These are phyloP conservation scores for Peromyscus leucopus DNA, from an alignment of 2,113 vertebrate genomes.

Conservation along the genomic window DNA sequence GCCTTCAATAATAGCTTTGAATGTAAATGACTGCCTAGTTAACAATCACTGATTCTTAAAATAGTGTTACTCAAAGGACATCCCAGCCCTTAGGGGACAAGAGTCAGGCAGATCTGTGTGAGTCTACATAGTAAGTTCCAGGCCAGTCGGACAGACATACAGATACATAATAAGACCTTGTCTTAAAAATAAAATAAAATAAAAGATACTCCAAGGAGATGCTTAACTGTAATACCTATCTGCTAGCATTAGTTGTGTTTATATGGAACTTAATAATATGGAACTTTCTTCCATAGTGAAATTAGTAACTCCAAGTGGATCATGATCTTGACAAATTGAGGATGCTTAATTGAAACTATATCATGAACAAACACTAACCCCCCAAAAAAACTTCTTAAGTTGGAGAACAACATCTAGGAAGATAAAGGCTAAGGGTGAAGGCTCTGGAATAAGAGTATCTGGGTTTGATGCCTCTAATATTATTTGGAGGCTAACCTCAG, in stretches of 20 bases:
- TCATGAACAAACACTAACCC: background rate
- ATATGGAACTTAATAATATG: background rate
- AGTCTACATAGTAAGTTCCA: background rate
- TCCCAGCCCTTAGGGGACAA: background rate
- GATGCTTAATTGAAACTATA: background rate
- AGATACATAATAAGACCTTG: background rate
- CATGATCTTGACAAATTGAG: background rate
- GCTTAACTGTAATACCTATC: background rate
- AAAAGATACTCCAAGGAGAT: background rate
- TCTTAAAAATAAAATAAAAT: background rate
- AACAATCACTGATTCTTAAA: background rate
- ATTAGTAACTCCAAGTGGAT: background rate
- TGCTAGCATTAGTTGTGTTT: background rate
- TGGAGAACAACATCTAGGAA: background rate
- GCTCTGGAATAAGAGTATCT: background rate
- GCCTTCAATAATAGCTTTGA: background rate
- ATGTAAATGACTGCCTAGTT: background rate
- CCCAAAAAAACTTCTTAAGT: background rate
- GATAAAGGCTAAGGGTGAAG: background rate
- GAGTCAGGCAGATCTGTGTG: background rate
- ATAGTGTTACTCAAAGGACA: background rate
- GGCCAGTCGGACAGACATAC: background rate
- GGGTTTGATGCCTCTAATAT: background rate
- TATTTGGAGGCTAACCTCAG: background rate
- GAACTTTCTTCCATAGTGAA: slow-evolving; percentile 27